A percentile compares a stretch with the other conserved stretches of the same genome.
phyloP scores from a whole-genome alignment of 2,797 vertebrate species.

The Sciaenops ocellatus region DNA sequence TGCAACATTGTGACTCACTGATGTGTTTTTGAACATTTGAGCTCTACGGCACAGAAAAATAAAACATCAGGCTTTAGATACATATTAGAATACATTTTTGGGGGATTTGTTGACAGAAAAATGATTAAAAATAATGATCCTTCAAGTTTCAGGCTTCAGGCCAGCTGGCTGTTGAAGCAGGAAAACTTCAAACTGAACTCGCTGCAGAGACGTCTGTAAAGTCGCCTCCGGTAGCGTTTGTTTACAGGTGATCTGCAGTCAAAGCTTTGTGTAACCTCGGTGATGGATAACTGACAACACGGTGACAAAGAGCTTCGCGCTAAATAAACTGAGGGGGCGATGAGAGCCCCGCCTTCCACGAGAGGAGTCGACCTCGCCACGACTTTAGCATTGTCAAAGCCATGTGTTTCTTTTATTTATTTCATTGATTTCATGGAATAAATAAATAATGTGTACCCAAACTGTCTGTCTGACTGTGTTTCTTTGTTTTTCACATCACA shows the following conservation, averaged over 20 bases:
- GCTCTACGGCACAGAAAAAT: too few relatives aligned
- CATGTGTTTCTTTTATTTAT: constrained; percentile 46
- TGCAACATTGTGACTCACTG: not conserved
- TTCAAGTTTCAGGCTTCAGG: too few relatives aligned
- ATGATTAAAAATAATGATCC: too few relatives aligned
- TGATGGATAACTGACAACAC: constrained; percentile 8
- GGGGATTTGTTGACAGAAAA: constrained; percentile 1
- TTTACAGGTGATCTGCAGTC: constrained; percentile 15
- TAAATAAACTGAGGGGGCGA: not conserved
- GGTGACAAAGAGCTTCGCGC: constrained; percentile 1
- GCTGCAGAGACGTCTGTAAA: not conserved
- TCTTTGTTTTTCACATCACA: not conserved
- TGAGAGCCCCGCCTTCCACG: not conserved
- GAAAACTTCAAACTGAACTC: not conserved
- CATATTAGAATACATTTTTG: too few relatives aligned
- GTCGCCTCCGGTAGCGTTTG: not conserved
- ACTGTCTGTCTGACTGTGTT: not conserved
- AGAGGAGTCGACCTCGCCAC: constrained; percentile 27
- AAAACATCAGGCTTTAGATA: too few relatives aligned
- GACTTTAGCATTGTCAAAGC: constrained; percentile 62
- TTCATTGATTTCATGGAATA: constrained; percentile 76
- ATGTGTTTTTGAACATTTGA: not conserved
- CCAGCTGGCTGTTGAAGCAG: too few relatives aligned
- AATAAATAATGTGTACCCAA: constrained; percentile 55
- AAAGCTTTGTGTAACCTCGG: not conserved